These are phyloP conservation scores for Hippocampus abdominalis DNA, from an alignment of 2,113 vertebrate genomes.

Conservation along the genomic window DNA sequence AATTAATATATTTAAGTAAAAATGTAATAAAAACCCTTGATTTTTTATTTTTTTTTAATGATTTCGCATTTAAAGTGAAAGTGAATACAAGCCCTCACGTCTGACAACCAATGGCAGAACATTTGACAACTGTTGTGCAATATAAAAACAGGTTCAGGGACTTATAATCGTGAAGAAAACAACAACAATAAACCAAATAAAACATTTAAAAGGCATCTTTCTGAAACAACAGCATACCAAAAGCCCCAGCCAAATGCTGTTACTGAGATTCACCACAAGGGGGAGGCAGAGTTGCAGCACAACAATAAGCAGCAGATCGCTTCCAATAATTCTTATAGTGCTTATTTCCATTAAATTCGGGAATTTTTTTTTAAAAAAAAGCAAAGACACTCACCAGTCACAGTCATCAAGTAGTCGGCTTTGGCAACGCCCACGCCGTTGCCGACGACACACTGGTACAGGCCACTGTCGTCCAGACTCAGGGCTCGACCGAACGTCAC, in stretches of 20 bases:
- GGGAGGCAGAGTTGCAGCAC: conserved; percentile 39
- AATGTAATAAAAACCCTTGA: too few relatives aligned
- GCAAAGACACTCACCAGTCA: conserved; percentile 60
- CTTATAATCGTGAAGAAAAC: too few relatives aligned
- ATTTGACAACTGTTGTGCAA: too few relatives aligned
- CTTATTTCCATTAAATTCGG: too few relatives aligned
- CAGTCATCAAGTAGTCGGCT: conserved; percentile 51
- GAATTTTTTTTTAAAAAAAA: not conserved
- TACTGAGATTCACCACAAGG: conserved; percentile 28
- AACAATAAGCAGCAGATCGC: not conserved
- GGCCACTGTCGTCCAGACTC: conserved; percentile 69
- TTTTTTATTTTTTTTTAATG: too few relatives aligned
- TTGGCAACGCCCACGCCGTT: conserved; percentile 72
- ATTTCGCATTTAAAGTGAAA: too few relatives aligned
- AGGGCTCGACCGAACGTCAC: conserved; percentile 75
- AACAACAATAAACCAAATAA: too few relatives aligned
- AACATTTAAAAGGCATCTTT: too few relatives aligned
- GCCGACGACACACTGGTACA: conserved; percentile 75
- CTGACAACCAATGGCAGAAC: too few relatives aligned
- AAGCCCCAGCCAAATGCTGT: not conserved
- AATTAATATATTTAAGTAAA: too few relatives aligned
- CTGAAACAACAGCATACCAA: not conserved
- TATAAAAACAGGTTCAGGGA: too few relatives aligned
- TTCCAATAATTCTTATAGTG: not conserved
- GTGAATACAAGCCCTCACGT: too few relatives aligned